These are phyloP conservation scores for Dyspetes luteomarginatus DNA, from an alignment of 2,888 invertebrate genomes.

Conservation along the genomic window DNA sequence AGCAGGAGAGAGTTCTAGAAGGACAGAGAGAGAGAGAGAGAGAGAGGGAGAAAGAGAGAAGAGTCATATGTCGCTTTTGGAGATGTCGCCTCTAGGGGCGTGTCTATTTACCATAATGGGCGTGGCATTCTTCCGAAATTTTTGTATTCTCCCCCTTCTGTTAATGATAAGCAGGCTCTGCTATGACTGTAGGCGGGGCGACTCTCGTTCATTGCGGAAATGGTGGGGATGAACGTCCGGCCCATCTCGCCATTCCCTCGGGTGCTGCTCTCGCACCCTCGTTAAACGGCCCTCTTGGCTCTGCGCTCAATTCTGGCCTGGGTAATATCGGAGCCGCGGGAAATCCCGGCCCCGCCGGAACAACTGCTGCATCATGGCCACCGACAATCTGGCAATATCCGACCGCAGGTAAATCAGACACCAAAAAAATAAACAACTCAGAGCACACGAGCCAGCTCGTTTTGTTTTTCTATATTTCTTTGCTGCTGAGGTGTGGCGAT, in stretches of 20 bases:
- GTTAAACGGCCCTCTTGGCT: constrained; percentile 84
- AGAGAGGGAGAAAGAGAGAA: no score
- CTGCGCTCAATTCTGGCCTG: constrained; percentile 77
- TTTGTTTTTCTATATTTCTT: no score
- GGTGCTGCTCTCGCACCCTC: constrained; percentile 80
- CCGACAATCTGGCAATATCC: constrained; percentile 93
- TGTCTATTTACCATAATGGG: no score
- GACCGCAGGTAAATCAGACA: constrained; percentile 73
- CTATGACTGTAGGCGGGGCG: constrained; percentile 87
- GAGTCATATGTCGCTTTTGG: no score
- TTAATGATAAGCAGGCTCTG: constrained; percentile 84
- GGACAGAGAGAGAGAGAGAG: no score
- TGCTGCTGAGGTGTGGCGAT: no score
- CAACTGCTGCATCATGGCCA: constrained; percentile 85
- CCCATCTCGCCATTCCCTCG: constrained; percentile 85
- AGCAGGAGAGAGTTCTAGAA: no score
- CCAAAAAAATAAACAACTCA: background rate
- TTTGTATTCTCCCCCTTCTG: constrained; percentile 71
- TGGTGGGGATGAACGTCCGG: constrained; percentile 85
- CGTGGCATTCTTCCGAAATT: background rate
- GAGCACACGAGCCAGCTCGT: no score
- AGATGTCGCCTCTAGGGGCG: no score
- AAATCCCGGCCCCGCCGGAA: constrained; percentile 53
- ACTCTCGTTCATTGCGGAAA: constrained; percentile 88
- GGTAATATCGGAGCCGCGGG: constrained; percentile 78